Percentiles rank a stretch among this genome's conserved stretches.
phyloP scores from a whole-genome alignment of 2,113 vertebrate species.

The Zapus hudsonius region DNA sequence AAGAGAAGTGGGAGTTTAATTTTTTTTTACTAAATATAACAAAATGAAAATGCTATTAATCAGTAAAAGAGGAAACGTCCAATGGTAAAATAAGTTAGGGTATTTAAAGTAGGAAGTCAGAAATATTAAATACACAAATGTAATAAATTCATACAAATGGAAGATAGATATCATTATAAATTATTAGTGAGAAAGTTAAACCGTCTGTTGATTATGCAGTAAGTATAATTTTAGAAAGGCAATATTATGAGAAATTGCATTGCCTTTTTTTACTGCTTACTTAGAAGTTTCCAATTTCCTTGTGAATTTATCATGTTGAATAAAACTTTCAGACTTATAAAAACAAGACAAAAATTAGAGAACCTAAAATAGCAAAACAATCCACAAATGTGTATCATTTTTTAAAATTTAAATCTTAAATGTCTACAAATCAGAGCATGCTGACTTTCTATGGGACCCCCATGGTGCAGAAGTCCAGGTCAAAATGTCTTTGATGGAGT shows the following conservation, averaged over 20 bases:
- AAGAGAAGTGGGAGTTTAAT: neutral
- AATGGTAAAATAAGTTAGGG: neutral
- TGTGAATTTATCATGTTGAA: neutral
- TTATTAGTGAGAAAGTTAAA: neutral
- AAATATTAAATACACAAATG: neutral
- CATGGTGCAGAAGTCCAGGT: neutral
- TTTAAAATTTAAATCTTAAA: neutral
- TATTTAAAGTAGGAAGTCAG: conserved; percentile 15
- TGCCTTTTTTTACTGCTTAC: neutral
- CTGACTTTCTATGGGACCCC: neutral
- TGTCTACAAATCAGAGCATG: neutral
- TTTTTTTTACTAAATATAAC: neutral
- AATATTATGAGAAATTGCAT: conserved; percentile 49
- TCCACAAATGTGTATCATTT: neutral
- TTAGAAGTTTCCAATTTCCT: conserved; percentile 51
- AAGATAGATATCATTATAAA: conserved; percentile 3
- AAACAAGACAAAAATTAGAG: neutral
- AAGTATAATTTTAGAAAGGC: conserved; percentile 38
- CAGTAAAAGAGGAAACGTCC: neutral
- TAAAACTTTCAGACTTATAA: neutral
- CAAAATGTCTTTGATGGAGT: neutral
- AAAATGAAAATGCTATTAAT: neutral
- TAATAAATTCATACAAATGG: conserved; percentile 18
- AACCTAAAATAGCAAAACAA: neutral
- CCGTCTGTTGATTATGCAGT: conserved; percentile 42